Evolutionary conservation across 2,888 invertebrate species (phyloP).

Genomic region (Drosophila suboccidentalis): DNA sequence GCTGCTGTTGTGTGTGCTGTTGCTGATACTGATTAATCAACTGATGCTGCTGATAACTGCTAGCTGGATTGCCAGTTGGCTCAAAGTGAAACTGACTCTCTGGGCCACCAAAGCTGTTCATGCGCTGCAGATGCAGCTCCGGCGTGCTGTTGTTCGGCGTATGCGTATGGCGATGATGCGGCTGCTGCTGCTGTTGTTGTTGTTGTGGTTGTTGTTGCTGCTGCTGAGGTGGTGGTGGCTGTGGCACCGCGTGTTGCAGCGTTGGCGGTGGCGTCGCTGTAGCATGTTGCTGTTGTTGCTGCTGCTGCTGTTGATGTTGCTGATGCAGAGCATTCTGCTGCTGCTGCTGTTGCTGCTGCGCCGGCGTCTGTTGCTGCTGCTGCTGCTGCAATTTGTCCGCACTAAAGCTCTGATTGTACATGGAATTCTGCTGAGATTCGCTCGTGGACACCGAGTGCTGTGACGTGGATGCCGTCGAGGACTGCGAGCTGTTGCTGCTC

Average conservation of each 20-base stretch:
- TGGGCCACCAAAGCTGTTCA: conserved; percentile 81
- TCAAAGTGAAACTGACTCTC: conserved; percentile 84
- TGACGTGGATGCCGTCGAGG: conserved; percentile 84
- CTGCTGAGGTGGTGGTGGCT: conserved; percentile 52
- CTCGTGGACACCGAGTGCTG: conserved; percentile 84
- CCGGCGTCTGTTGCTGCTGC: conserved; percentile 73
- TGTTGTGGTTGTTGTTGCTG: conserved; percentile 43
- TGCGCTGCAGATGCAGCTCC: conserved; percentile 82
- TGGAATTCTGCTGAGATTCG: conserved; percentile 85
- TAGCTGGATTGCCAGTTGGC: conserved; percentile 58
- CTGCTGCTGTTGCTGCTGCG: conserved; percentile 63
- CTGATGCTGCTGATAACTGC: conserved; percentile 83
- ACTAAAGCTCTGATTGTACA: conserved; percentile 84
- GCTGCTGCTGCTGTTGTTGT: conserved; percentile 61
- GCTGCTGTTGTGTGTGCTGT: conserved; percentile 76
- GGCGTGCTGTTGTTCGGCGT: conserved; percentile 75
- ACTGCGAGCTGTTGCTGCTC: conserved; percentile 84
- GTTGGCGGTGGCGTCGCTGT: conserved; percentile 64
- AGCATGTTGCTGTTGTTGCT: conserved; percentile 41
- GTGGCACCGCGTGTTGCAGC: conserved; percentile 44
- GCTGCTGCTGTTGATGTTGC: conserved; percentile 61
- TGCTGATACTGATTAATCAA: conserved; percentile 83
- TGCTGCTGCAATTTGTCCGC: conserved; percentile 81
- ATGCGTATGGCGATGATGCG: conserved; percentile 79
- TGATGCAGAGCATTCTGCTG: conserved; percentile 72